These are phyloP conservation scores for Sebastes wilsoni DNA, from an alignment of 2,797 vertebrate species.

Conservation along the genomic window DNA sequence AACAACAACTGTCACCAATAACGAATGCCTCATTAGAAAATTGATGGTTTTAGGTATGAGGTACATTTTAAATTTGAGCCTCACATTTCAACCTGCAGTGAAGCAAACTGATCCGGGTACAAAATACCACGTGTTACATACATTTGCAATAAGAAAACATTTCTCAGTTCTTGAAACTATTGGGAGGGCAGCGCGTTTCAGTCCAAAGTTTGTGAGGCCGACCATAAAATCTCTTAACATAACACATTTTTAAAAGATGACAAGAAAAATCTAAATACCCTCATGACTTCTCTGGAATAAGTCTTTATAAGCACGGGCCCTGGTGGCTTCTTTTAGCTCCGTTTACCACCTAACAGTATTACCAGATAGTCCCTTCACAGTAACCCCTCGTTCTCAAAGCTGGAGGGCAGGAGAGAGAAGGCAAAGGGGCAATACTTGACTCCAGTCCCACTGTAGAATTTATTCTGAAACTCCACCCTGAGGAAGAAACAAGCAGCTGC, in stretches of 20 bases:
- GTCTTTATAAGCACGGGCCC: too few species aligned
- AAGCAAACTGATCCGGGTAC: not conserved
- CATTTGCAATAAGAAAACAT: not conserved
- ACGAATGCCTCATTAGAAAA: not conserved
- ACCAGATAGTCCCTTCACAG: slow-evolving; percentile 65
- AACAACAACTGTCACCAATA: not conserved
- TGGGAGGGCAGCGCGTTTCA: not conserved
- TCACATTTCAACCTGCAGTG: not conserved
- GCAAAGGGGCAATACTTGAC: slow-evolving; percentile 94
- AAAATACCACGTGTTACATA: slow-evolving; percentile 10
- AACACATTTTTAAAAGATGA: slow-evolving; percentile 17
- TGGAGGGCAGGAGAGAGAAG: slow-evolving; percentile 85
- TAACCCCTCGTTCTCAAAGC: slow-evolving; percentile 79
- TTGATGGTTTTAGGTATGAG: not conserved
- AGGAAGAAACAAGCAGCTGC: slow-evolving; percentile 28
- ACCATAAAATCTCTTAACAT: not conserved
- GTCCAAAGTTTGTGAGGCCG: slow-evolving; percentile 1
- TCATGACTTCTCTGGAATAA: slow-evolving; percentile 11
- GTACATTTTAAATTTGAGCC: not conserved
- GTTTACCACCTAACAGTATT: slow-evolving; percentile 12
- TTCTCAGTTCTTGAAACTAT: not conserved
- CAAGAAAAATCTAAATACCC: slow-evolving; percentile 20
- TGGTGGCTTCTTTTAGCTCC: slow-evolving; percentile 21
- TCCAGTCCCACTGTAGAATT: slow-evolving; percentile 94
- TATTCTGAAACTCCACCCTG: slow-evolving; percentile 99